Percentiles rank a stretch among this genome's conserved stretches.
phyloP scores from a whole-genome alignment of 2,797 vertebrate species.

The Eulemur coronatus region DNA sequence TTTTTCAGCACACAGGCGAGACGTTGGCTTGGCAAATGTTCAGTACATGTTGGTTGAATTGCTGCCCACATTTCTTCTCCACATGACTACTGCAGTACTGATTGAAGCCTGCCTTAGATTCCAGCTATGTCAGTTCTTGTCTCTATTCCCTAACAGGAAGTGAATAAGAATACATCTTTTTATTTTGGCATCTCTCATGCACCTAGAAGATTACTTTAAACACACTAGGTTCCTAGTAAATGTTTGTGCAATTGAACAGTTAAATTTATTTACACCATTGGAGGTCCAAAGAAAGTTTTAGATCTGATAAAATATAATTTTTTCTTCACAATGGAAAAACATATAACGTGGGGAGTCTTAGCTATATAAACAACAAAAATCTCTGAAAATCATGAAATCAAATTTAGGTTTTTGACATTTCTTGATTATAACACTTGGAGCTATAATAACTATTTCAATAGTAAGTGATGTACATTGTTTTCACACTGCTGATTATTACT shows the following conservation, averaged over 20 bases:
- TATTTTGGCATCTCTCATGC: neutral
- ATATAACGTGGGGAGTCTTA: neutral
- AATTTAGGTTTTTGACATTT: neutral
- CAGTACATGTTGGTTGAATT: neutral
- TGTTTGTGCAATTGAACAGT: neutral
- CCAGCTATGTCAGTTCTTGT: neutral
- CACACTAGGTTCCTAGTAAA: neutral
- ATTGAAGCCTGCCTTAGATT: neutral
- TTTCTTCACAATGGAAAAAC: neutral
- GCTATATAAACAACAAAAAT: neutral
- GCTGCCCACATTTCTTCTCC: neutral
- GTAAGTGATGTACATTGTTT: neutral
- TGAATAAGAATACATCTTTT: neutral
- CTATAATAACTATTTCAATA: neutral
- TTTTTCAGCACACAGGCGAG: neutral
- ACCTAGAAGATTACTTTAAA: neutral
- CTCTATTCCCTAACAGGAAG: neutral
- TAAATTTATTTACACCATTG: neutral
- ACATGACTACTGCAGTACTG: neutral
- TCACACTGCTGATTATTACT: neutral
- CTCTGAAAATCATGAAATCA: neutral
- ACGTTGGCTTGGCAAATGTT: neutral
- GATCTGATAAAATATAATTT: neutral
- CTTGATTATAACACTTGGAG: constrained; percentile 15
- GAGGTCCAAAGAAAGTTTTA: neutral